Evolutionary conservation across 2,888 invertebrate species (phyloP), one percentile per base, ranked within the genome.

Genomic region (Heteropelma amictum): DNA sequence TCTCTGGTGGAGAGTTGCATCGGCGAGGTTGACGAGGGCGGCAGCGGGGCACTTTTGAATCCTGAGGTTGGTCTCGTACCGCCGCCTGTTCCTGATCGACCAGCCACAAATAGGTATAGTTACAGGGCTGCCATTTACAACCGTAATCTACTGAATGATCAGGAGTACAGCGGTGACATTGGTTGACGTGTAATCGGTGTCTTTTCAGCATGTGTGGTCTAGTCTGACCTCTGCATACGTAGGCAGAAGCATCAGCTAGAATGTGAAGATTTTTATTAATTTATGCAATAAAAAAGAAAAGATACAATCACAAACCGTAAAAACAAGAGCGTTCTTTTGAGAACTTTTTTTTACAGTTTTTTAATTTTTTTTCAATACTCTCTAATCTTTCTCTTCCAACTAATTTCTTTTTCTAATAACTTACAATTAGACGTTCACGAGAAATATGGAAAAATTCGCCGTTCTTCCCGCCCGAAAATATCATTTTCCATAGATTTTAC

Each of bases 141-240:
- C 90, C 91, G 91, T 89, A 91, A 91, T 86, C 90, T 91, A 85
- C 91, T 92, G 86, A 91, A 91, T 89, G 91, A 90, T 85, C 87
- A 89, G 81, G 89, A 89, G 78, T 88, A 85, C 83, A 90, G 91
- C 83, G 91, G 90, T 85, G 93, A 93, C 89, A 91, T 93, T 91
- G 93, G 92, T 92, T 95, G 95, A 95, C 94, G 94, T 91, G 94
- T 94, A 91, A 93, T 94, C 93, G 93, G 93, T 91, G 93, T 94
- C 91, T 93, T 94, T 92, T 94, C 94, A 91, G 95, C 95, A 92
- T 95, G 94, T 92, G 93, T 94, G 92, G 93, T 94, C 91, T 94
- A 86, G 79, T 83, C 78, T 81, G 82, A 85, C 81, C 83, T 68
- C 68, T 83, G 77, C 77, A 76, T 80, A 82, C 76, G 82, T 82